A percentile compares a stretch with the other conserved stretches of the same genome.
phyloP scores from a whole-genome alignment of 1,140 invertebrate genomes.

The Leptopilina boulardi region DNA sequence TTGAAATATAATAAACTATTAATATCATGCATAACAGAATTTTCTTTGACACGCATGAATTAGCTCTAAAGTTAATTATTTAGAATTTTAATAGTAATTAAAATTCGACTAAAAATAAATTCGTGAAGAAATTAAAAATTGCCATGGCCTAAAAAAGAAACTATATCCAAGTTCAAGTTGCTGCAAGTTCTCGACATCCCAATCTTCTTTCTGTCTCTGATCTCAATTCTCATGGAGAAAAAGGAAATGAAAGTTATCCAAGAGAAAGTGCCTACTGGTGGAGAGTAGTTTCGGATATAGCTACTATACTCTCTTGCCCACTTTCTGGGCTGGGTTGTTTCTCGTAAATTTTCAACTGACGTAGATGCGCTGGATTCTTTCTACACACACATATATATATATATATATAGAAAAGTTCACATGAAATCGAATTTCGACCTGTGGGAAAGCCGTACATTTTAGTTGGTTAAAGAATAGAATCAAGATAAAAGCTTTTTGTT shows the following conservation, averaged over 20 bases:
- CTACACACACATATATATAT: too few species aligned
- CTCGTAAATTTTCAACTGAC: constrained; percentile 30
- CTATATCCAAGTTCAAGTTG: neutral
- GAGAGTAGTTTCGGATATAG: constrained; percentile 17
- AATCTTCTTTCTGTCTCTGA: constrained; percentile 19
- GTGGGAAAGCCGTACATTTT: constrained; percentile 26
- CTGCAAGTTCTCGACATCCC: constrained; percentile 17
- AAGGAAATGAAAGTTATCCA: neutral
- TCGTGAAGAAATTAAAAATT: neutral
- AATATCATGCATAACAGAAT: too few species aligned
- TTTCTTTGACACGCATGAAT: too few species aligned
- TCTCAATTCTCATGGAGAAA: constrained; percentile 2
- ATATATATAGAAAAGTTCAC: too few species aligned
- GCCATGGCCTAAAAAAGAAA: neutral
- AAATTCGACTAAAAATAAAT: too few species aligned
- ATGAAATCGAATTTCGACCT: constrained; percentile 21
- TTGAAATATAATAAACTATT: constrained; percentile 42
- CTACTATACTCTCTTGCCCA: neutral
- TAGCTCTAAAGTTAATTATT: too few species aligned
- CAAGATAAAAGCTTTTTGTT: constrained; percentile 6
- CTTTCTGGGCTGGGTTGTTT: constrained; percentile 2
- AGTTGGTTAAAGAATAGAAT: constrained; percentile 8
- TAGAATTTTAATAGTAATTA: too few species aligned
- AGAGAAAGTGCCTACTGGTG: constrained; percentile 27
- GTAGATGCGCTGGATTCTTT: constrained; percentile 21